Conservation (phyloP, 2,113 vertebrate genomes). For the Daboia siamensis region DNA sequence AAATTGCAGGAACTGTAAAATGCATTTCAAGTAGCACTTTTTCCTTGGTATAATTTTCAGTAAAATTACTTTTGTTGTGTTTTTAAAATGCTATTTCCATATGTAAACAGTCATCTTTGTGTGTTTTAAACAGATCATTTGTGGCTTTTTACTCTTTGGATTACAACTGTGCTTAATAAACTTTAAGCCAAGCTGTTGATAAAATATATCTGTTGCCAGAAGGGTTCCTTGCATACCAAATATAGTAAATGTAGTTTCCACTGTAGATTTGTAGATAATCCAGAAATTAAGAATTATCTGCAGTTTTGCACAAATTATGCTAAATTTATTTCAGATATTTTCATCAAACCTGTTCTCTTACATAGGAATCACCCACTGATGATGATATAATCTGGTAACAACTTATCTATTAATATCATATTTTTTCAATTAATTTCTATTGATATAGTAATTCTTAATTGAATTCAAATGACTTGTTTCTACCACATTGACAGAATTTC, state of each 20-base stretch:
- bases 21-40: background rate
- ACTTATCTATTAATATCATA: background rate
- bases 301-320: background rate
- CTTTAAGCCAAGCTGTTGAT: background rate
- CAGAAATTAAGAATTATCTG: background rate
- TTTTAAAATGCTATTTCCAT: background rate
- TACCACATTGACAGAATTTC: background rate
- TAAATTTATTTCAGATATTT: background rate
- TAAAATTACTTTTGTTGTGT: slow-evolving; percentile 5
- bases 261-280: background rate
- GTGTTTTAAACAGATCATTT: background rate
- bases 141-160: slow-evolving; percentile 24
- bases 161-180: slow-evolving; percentile 30
- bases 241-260: background rate
- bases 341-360: background rate
- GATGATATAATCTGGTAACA: background rate
- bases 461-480: background rate
- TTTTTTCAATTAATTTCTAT: background rate
- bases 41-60: background rate
- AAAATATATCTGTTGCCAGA: background rate
- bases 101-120: slow-evolving; percentile 1
- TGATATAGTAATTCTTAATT: background rate
- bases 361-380: background rate
- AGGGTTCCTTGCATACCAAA: background rate
- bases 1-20: background rate